phyloP scores from a whole-genome alignment of 2,888 invertebrate species.

The Hoplodrina ambigua region DNA sequence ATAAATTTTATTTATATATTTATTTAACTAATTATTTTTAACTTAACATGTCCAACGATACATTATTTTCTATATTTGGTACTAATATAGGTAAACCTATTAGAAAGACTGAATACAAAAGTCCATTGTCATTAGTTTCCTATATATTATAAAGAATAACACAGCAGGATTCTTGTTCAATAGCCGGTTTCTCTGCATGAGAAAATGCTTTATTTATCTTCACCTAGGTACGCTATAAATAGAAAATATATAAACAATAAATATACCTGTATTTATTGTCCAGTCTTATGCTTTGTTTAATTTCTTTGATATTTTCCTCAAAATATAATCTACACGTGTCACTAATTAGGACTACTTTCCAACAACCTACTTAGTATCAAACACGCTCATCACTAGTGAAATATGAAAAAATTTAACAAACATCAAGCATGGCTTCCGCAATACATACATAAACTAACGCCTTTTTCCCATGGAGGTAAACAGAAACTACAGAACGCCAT shows the following conservation, averaged over 20 bases:
- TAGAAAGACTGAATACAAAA: not conserved
- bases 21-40: too few relatives aligned
- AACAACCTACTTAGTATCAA: slow-evolving; percentile 23
- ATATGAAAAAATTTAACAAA: slow-evolving; percentile 55
- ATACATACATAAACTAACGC: slow-evolving; percentile 15
- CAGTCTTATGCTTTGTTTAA: not conserved
- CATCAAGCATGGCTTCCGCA: too few relatives aligned
- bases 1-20: too few relatives aligned
- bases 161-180: slow-evolving; percentile 7
- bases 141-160: slow-evolving; percentile 19
- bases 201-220: not conserved
- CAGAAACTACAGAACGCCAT: too few relatives aligned
- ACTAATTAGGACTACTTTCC: slow-evolving; percentile 28
- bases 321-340: not conserved
- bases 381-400: slow-evolving; percentile 22
- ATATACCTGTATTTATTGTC: not conserved
- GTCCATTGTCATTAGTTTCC: slow-evolving; percentile 9
- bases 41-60: too few relatives aligned
- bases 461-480: too few relatives aligned
- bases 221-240: too few relatives aligned
- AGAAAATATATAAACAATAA: not conserved
- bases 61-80: too few relatives aligned
- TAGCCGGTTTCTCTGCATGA: slow-evolving; percentile 1
- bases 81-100: too few relatives aligned
- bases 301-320: not conserved